Evolutionary conservation across 2,888 invertebrate species (phyloP), one percentile per base, ranked within the genome.

Genomic region (Hoplodrina blanda): DNA sequence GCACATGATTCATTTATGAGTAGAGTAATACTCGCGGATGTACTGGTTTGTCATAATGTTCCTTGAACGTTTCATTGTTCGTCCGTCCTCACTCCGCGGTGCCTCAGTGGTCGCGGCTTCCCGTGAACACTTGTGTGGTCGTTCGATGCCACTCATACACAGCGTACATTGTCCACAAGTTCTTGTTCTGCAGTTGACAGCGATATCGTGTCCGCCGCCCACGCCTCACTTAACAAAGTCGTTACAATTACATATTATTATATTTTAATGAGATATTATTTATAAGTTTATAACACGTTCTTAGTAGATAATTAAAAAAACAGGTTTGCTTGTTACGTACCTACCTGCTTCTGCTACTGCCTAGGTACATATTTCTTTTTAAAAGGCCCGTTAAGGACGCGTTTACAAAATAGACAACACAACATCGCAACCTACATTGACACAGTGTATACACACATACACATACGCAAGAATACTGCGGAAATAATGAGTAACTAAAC

Each of bases 1-100:
- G 17, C 54, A 52, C 59, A 68, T 73, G 73, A 77, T 61, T 69
- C 60, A 63, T 61, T 69, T 56, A 63, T 56, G 49, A 69, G 69
- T 55, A 59, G 61, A 68, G 62, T 72, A 44, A 70, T 62, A 66
- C 53, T 25, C 25, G 61, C 62, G 55, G 68, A 46, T 61, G 52
- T 25, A 49, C 37, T 65, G 37, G 8, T 37, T 10, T 8, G 61
- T 19, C 17, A 59, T 41, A 30, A 50, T 8, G 17, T 46, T 46
- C 46, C 4, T 46, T 46, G 75, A 20, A 46, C 20, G 19, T n/a
- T 33, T 37, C 13, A 25, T 25, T 33, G 30, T n/a, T 7, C 25
- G 76, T 33, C 53, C 25, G 63, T 11, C 17, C 17, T 37, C 37
- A 10, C 33, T 4, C 33, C 8, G 1, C 37, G 8, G 41, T 13